A percentile compares a stretch with the other conserved stretches of the same genome.
These are phyloP conservation scores for Coendou prehensilis DNA, from an alignment of 2,797 vertebrate species.

Conservation along the genomic window DNA sequence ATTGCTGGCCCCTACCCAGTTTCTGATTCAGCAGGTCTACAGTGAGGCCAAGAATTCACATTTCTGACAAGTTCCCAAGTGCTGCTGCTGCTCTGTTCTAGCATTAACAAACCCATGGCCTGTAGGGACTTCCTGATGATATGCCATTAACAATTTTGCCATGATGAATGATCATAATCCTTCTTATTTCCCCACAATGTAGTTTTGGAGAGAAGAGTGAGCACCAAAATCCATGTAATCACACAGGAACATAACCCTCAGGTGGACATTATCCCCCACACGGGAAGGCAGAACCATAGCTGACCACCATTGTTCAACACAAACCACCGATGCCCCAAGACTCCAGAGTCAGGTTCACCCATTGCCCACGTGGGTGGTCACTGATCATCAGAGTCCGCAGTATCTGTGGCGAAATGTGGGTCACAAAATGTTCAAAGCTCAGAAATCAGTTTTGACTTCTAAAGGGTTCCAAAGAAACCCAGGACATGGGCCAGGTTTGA, in stretches of 20 bases:
- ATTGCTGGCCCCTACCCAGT: neutral
- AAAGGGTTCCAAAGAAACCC: neutral
- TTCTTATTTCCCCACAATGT: neutral
- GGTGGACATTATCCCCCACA: neutral
- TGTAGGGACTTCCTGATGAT: neutral
- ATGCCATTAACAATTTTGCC: neutral
- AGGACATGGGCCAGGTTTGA: neutral
- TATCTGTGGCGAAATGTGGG: neutral
- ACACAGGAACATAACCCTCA: neutral
- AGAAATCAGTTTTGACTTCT: slow-evolving; percentile 20
- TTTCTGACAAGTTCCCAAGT: neutral
- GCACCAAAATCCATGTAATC: neutral
- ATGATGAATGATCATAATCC: neutral
- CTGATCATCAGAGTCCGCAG: neutral
- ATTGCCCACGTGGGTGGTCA: too few species aligned
- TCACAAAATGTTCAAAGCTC: slow-evolving; percentile 5
- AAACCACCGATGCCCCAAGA: neutral
- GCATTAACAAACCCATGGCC: neutral
- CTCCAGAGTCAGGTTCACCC: neutral
- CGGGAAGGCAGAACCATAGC: neutral
- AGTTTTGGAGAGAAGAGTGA: neutral
- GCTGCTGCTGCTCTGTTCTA: neutral
- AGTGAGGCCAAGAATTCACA: neutral
- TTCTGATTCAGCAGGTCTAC: neutral
- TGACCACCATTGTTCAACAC: neutral